Base-by-base conservation (phyloP, 1,140 invertebrate species). In the Drosophila kepulauana region DNA sequence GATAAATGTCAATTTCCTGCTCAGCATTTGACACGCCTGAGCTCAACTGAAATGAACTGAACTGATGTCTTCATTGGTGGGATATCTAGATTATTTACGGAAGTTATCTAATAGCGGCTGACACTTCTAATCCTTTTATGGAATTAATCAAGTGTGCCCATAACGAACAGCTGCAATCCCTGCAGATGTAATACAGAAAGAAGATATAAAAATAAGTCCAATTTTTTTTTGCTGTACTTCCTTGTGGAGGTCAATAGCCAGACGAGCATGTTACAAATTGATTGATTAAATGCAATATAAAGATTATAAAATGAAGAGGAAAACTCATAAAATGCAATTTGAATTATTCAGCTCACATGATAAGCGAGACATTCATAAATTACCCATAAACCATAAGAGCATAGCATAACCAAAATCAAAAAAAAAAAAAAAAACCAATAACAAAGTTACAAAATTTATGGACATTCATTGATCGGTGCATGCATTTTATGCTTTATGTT, bases 1-100 rank as follows among this genome's bases (percentile, higher is more conserved):
- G 90, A 91, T 91, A 91, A 91, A 91, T 91, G 89, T 91, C 89
- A 91, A 76, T 72, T 91, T 91, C 89, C 89, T 91, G 89, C 89
- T 91, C 89, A 91, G 85, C 85, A 90, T 90, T 76, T 80, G 89
- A 90, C 82, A 86, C 82, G 90, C 77, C 86, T 57, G 61, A 74
- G 46, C 71, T 68, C 46, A 48, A 20, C 52, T 45, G 46, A 5
- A 30, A 25, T 35, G 41, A 43, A 38, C 48, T 43, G 41, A 43
- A 43, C 41, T 59, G 64, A 64, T 69, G 69, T 69, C 78, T 88
- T 78, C 81, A 85, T 89, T 78, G 62, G 64, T 48, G 61, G 46
- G 61, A 62, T 56, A 64, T 64, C 75, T 70, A 77, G 66, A 82
- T 89, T 69, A 78, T 81, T 13, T 57, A 80, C 81, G 84, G 78